Evolutionary conservation across 1,140 invertebrate genomes (phyloP).

Genomic region (Diorhabda sublineata): DNA sequence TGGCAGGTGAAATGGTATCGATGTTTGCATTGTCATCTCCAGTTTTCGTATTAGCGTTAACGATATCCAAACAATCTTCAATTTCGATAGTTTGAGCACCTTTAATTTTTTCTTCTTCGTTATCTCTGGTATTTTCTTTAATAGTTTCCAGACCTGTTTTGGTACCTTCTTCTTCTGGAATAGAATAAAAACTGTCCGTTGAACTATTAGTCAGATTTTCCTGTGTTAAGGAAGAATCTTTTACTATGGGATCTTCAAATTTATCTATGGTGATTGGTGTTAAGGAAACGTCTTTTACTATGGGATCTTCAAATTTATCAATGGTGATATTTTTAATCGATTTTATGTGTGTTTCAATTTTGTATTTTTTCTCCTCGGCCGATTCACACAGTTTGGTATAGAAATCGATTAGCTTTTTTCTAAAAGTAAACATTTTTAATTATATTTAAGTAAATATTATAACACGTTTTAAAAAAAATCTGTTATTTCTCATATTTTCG

Average conservation of each 20-base stretch:
- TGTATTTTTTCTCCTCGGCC: constrained; percentile 28
- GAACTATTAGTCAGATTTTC: constrained; percentile 25
- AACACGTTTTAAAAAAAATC: not conserved
- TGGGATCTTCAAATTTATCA: constrained; percentile 6
- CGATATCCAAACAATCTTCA: constrained; percentile 23
- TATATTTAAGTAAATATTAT: not conserved
- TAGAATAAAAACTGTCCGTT: constrained; percentile 31
- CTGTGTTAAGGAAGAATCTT: not conserved
- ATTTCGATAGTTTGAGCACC: not conserved
- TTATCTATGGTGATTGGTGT: not conserved
- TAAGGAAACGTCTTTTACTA: constrained; percentile 7
- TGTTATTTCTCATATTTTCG: constrained; percentile 1
- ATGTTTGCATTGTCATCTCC: not conserved
- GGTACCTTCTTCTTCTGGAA: constrained; percentile 17
- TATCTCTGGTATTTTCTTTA: constrained; percentile 12
- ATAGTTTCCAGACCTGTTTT: constrained; percentile 13
- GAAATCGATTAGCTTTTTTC: constrained; percentile 38
- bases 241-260: not conserved
- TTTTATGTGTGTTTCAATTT: constrained; percentile 31
- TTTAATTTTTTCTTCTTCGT: constrained; percentile 9
- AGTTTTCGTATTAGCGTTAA: constrained; percentile 31
- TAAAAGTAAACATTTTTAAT: constrained; percentile 26
- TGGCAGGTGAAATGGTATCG: constrained; percentile 4
- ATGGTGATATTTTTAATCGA: constrained; percentile 23
- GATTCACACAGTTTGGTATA: constrained; percentile 34